Evolutionary conservation across 2,888 invertebrate genomes (phyloP), one percentile per base, ranked within the genome.

Genomic region (Lampropteryx suffumata): DNA sequence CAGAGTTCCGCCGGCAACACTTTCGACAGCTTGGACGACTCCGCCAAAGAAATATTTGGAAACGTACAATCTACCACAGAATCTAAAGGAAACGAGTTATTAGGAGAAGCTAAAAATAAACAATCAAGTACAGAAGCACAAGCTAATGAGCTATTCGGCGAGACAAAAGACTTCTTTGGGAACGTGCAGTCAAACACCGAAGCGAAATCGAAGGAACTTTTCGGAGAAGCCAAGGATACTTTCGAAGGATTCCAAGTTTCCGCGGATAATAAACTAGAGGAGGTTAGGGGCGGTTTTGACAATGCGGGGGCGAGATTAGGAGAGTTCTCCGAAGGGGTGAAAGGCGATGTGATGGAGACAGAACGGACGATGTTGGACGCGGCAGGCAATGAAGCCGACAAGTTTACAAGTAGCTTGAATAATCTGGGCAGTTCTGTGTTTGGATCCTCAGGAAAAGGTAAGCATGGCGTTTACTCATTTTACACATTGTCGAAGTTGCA

Each of bases 1-100:
- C 90, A 89, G 62, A 90, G 89, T 64, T 90, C 90, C 2, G 88
- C 90, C 1, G 89, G 89, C 3, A 84, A 90, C 49, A 90, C 89
- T 1, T 90, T 89, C 40, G 90, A 88, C 42, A 89, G 89, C 58
- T 73, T 90, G 43, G 90, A 89, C 29, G 87, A 90, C 57, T 89
- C 89, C 0, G 76, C 82, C 0, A 73, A 75, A 37, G 81, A 88
- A 57, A 74, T 78, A 27, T 59, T 78, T 5, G 77, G 79, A 3
- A 76, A 75, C n/a, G 69, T 67, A 9, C 82, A 77, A 57, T 71
- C 61, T 17, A 79, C 72, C 32, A 70, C 67, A n/a, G 81, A 80
- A 40, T 66, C 73, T 6, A 64, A 61, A 43, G 76, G 82, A 0
- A 83, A 82, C 44, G 79, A 84, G 35, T 61, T 90, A 10, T 87